phyloP scores from a whole-genome alignment of 1,140 invertebrate species.

The Drosophila pseudoananassae region DNA sequence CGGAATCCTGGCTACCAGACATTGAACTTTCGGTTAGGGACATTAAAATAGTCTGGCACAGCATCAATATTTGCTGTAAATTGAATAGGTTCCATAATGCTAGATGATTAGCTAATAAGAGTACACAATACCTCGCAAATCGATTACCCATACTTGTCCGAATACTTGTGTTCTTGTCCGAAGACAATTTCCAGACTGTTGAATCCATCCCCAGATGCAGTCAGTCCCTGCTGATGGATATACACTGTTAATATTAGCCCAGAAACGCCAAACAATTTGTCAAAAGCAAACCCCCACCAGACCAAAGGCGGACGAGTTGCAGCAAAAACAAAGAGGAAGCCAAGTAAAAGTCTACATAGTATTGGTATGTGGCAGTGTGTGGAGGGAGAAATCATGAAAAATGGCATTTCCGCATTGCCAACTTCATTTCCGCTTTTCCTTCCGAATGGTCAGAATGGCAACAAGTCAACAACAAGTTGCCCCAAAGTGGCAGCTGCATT shows the following conservation, averaged over 20 bases:
- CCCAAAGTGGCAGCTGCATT: constrained; percentile 66
- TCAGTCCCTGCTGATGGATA: constrained; percentile 19
- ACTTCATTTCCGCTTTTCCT: constrained; percentile 62
- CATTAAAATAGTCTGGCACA: constrained; percentile 33
- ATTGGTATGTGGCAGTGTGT: neutral
- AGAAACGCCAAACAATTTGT: constrained; percentile 52
- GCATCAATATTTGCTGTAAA: constrained; percentile 29
- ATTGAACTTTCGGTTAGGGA: constrained; percentile 22
- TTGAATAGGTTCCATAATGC: constrained; percentile 24
- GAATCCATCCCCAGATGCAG: constrained; percentile 24
- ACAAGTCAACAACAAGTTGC: constrained; percentile 73
- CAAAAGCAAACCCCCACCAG: constrained; percentile 33
- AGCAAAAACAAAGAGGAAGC: constrained; percentile 10
- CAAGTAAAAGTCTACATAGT: neutral
- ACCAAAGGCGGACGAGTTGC: constrained; percentile 2
- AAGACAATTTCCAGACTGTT: constrained; percentile 19
- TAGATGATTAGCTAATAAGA: neutral
- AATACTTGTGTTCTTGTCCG: constrained; percentile 4
- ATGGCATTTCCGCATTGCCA: constrained; percentile 74
- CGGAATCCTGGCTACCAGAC: constrained; percentile 4
- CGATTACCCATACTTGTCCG: neutral
- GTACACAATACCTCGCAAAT: neutral
- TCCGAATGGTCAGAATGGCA: constrained; percentile 48
- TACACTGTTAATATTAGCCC: constrained; percentile 44
- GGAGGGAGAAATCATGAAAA: constrained; percentile 60